Evolutionary conservation across 1,140 invertebrate species (phyloP), one percentile per base, ranked within the genome.

Genomic region (Musca vetustissima): DNA sequence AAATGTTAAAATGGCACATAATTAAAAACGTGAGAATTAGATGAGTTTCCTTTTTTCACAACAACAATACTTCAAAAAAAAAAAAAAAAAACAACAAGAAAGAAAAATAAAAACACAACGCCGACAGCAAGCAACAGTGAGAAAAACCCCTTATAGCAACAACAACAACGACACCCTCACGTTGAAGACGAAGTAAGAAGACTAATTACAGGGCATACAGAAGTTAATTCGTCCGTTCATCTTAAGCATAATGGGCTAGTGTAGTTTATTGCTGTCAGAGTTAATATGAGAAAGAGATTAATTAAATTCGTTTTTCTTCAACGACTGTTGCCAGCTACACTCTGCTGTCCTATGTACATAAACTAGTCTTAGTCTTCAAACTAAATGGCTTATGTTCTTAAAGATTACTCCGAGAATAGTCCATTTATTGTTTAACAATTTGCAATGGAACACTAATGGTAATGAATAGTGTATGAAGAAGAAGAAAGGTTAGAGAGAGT

Each of bases 11-110:
- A 61, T 61, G 28, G 57, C 57, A 61, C 57, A 61, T 61, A 61
- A 61, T 61, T 61, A 61, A 61, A 61, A 61, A 61, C 57, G 57
- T 61, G 57, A 28, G 57, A 61, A 61, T 61, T 61, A 61, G 28
- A 36, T 43, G 57, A 61, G 28, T 61, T 32, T 61, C 36, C 17
- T 36, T 61, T n/a, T 19, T 52, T 36, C 36, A 36, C 28, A 43
- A 19, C 11, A 61, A 19, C 49, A 36, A 17, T 61, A 43, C n/a
- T n/a, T n/a, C n/a, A n/a, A n/a, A n/a, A n/a, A n/a, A n/a, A n/a
- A n/a, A n/a, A n/a, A n/a, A n/a, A n/a, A n/a, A 43, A 4, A 43
- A 43, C 36, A 43, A 17, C 1, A 28, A 57, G 13, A 57, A 28
- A 28, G 15, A 57, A 4, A n/a, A 4, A 2, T 4, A 21, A 43